phyloP scores from a whole-genome alignment of 2,797 vertebrate species.

The Margarornis squamiger region DNA sequence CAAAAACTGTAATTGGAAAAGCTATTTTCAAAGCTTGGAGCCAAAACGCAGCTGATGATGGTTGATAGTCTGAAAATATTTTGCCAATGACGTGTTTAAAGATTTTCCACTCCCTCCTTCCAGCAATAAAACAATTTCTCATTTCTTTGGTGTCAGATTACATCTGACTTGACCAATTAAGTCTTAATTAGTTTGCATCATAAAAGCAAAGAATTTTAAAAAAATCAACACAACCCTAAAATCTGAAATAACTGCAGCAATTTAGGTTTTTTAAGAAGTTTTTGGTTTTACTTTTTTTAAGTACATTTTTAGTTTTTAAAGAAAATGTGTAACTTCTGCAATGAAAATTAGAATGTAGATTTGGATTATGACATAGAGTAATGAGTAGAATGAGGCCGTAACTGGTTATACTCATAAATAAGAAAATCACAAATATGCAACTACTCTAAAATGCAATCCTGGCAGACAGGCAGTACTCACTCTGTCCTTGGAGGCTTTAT shows the following conservation, averaged over 20 bases:
- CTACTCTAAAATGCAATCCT: not conserved
- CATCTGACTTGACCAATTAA: constrained; percentile 9
- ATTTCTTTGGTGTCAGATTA: constrained; percentile 8
- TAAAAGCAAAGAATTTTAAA: not conserved
- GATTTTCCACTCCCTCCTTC: constrained; percentile 17
- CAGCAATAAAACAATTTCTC: constrained; percentile 37
- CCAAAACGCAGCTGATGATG: constrained; percentile 9
- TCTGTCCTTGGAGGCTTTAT: not conserved
- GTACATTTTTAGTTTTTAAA: constrained; percentile 34
- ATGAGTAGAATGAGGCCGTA: not conserved
- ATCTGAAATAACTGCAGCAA: constrained; percentile 50
- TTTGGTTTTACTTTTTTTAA: constrained; percentile 25
- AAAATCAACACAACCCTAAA: not conserved
- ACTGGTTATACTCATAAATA: not conserved
- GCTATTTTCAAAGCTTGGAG: constrained; percentile 32
- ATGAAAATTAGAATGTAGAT: constrained; percentile 54
- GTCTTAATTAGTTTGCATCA: constrained; percentile 31
- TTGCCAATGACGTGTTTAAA: constrained; percentile 23
- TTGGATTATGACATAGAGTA: constrained; percentile 15
- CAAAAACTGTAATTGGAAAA: not conserved
- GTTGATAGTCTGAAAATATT: constrained; percentile 4
- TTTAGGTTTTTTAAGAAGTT: not conserved
- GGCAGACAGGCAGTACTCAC: not conserved
- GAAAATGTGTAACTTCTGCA: constrained; percentile 35
- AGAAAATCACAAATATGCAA: constrained; percentile 50